Percentiles rank a stretch among this genome's conserved stretches.
phyloP scores from a whole-genome alignment of 2,888 invertebrate species.

The Synergus gifuensis region DNA sequence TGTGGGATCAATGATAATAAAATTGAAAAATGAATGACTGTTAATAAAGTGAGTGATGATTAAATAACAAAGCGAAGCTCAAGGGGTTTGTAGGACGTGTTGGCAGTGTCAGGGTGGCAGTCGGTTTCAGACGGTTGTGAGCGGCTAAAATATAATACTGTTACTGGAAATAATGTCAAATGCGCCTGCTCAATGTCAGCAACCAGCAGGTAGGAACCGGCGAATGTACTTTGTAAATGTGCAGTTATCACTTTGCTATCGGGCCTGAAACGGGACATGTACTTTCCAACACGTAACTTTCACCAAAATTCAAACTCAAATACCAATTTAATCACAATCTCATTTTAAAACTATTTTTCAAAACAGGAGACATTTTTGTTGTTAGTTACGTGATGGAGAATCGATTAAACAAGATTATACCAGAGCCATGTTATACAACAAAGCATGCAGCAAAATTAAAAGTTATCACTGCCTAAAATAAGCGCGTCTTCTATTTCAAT shows the following conservation, averaged over 20 bases:
- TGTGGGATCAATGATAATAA: neutral
- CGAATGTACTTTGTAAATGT: conserved; percentile 34
- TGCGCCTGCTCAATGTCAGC: conserved; percentile 64
- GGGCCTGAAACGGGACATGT: conserved; percentile 41
- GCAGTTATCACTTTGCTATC: conserved; percentile 37
- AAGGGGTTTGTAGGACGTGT: conserved; percentile 73
- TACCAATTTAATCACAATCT: neutral
- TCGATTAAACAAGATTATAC: conserved; percentile 44
- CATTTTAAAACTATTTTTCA: neutral
- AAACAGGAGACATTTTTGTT: neutral
- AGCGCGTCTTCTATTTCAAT: conserved; percentile 49
- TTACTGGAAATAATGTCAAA: conserved; percentile 49
- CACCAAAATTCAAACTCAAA: conserved; percentile 5
- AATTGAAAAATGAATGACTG: conserved; percentile 53
- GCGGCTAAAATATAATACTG: conserved; percentile 45
- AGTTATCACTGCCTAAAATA: conserved; percentile 63
- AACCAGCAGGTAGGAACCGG: conserved; percentile 66
- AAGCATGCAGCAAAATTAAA: conserved; percentile 66
- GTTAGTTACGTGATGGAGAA: conserved; percentile 28
- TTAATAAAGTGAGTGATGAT: conserved; percentile 66
- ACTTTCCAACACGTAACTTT: conserved; percentile 25
- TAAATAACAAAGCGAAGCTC: conserved; percentile 70
- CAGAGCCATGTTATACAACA: conserved; percentile 60
- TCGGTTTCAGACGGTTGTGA: conserved; percentile 55
- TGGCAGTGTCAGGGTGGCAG: conserved; percentile 70